phyloP scores from a whole-genome alignment of 2,888 invertebrate species.

The Strigamia crassipes region DNA sequence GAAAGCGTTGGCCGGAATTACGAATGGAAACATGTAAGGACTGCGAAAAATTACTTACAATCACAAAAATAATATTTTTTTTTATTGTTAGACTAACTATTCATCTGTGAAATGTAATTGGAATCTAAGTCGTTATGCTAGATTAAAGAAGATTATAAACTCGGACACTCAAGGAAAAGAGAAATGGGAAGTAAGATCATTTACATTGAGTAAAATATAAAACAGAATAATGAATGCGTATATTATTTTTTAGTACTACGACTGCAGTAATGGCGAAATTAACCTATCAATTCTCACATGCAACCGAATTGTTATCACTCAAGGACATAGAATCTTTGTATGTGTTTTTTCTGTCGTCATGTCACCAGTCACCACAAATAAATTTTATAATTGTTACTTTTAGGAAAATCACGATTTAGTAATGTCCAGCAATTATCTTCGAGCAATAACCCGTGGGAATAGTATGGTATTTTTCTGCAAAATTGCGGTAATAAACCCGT shows the following conservation, averaged over 20 bases:
- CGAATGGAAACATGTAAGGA: background rate
- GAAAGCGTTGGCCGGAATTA: background rate
- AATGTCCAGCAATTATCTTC: background rate
- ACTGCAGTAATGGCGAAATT: background rate
- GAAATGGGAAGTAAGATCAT: background rate
- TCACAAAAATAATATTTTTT: background rate
- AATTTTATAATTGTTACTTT: background rate
- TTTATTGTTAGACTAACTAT: background rate
- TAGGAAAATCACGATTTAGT: slow-evolving; percentile 44
- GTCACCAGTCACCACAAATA: background rate
- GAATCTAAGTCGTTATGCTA: background rate
- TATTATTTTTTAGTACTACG: background rate
- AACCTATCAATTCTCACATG: background rate
- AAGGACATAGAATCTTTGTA: slow-evolving; percentile 13
- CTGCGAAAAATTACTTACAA: background rate
- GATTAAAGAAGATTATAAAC: background rate
- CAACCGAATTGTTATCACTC: background rate
- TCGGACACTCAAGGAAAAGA: background rate
- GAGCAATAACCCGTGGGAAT: slow-evolving; percentile 45
- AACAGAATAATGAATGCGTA: background rate
- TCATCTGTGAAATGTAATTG: background rate
- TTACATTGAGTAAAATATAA: background rate
- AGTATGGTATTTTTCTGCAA: slow-evolving; percentile 41
- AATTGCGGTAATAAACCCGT: background rate
- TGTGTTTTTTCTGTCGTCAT: background rate